These are phyloP conservation scores for Megalonaias nervosa DNA, from an alignment of 1,140 invertebrate genomes.

Conservation along the genomic window DNA sequence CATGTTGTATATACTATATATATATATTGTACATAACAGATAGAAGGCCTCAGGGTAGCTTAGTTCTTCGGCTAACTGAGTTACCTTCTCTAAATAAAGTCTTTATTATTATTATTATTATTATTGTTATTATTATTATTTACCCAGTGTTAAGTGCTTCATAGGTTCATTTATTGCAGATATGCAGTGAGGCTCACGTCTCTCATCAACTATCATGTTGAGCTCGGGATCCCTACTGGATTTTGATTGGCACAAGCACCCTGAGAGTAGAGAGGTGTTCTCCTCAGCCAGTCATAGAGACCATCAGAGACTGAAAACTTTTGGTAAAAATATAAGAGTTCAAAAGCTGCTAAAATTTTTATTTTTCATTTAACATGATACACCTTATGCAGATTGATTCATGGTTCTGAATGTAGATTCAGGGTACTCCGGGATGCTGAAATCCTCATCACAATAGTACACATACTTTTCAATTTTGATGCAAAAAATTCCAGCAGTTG, in stretches of 20 bases:
- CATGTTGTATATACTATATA: too few species aligned
- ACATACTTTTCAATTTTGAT: not conserved
- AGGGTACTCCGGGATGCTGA: not conserved
- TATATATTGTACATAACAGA: too few species aligned
- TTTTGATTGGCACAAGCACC: slow-evolving; percentile 15
- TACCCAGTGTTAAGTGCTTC: too few species aligned
- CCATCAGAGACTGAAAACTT: slow-evolving; percentile 27
- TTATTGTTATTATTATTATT: too few species aligned
- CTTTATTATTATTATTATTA: too few species aligned
- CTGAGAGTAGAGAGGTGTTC: slow-evolving; percentile 27
- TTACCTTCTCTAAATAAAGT: too few species aligned
- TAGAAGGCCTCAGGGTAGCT: too few species aligned
- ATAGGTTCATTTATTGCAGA: too few species aligned
- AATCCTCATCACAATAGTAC: not conserved
- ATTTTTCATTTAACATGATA: not conserved
- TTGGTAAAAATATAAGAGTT: slow-evolving; percentile 17
- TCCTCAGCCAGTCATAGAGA: slow-evolving; percentile 27
- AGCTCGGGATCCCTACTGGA: slow-evolving; percentile 7
- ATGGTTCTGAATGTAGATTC: not conserved
- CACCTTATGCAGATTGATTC: not conserved
- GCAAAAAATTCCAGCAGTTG: not conserved
- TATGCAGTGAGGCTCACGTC: too few species aligned
- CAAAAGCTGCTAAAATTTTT: not conserved
- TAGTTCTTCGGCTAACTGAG: too few species aligned
- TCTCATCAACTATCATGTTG: not conserved